phyloP scores from a whole-genome alignment of 2,113 vertebrate genomes.

The Malurus cyaneus region DNA sequence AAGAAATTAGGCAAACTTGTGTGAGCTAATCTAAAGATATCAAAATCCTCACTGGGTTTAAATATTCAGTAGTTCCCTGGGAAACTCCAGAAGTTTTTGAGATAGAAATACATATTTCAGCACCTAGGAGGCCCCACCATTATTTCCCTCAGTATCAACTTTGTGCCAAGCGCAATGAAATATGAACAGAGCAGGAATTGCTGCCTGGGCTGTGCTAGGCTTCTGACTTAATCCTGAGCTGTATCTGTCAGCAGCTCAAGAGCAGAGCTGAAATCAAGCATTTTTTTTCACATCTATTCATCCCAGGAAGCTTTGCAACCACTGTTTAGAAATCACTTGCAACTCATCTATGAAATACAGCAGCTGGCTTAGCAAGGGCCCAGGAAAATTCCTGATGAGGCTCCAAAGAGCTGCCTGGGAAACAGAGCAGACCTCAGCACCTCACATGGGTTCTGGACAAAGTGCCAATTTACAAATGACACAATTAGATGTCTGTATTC shows the following conservation, averaged over 20 bases:
- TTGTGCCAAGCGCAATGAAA: background rate
- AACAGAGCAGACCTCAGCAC: conserved; percentile 27
- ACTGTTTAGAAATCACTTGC: conserved; percentile 37
- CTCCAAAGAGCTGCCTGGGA: conserved; percentile 49
- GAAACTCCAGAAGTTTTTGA: background rate
- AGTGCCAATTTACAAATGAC: conserved; percentile 58
- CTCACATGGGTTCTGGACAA: conserved; percentile 17
- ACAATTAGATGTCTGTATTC: conserved; percentile 60
- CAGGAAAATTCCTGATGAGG: conserved; percentile 56
- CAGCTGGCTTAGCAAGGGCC: conserved; percentile 27
- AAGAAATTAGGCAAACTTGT: background rate
- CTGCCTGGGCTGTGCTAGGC: background rate
- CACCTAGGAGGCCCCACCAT: background rate
- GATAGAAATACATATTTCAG: background rate
- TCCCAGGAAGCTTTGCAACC: conserved; percentile 42
- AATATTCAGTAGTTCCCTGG: background rate
- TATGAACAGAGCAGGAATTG: background rate
- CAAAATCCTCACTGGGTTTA: background rate
- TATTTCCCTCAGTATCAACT: background rate
- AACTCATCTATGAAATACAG: conserved; percentile 36
- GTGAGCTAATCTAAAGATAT: background rate
- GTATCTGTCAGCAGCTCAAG: conserved; percentile 28
- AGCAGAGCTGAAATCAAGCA: conserved; percentile 43
- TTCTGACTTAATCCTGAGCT: conserved; percentile 4
- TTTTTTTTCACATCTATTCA: conserved; percentile 49